Evolutionary conservation across 2,113 vertebrate genomes (phyloP), one percentile per base, ranked within the genome.

Genomic region (Apaloderma vittatum): DNA sequence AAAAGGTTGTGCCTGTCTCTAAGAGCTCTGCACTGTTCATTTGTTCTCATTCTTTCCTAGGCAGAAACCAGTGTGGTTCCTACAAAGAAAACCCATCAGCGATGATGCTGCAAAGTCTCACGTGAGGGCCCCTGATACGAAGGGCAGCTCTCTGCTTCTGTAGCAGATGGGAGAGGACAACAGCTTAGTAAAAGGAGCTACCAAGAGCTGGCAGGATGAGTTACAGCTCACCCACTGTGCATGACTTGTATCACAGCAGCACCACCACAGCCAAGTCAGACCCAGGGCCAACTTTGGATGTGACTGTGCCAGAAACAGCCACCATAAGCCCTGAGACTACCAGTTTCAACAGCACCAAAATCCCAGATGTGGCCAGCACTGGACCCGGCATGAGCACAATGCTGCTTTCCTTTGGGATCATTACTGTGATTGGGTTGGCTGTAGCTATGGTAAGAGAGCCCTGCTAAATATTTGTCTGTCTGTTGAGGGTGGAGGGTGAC

Each of bases 391-490:
- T 99, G 98, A 98, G 99, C 90, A 99, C 99, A 87, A 98, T 99
- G 98, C 98, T 99, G 17, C 97, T 99, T 21, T 99, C 99, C 46
- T 99, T 99, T 58, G 99, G 99, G 72, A 99, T 99, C 97, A 98
- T 99, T 98, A 99, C 99, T 27, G 98, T 99, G 93, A 99, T 99
- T 58, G 99, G 99, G 30, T 96, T 99, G 97, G 98, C 99, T 37
- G 98, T 99, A 95, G 99, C 98, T 15, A 97, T 99, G 98, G 99
- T 99, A 98, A 99, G 99, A 96, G 29, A 88, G n/a, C 57, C 29
- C 49, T 51, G n/a, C 37, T 82, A 59, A 71, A n/a, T 77, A 27
- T 57, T 94, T 45, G 32, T 40, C 48, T 81, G 10, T 51, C 21
- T 78, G 9, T 52, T n/a, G 37, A 51, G 55, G 30, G 14, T 77